Conservation (phyloP, 2,888 invertebrate species). For the Pharmacophagus antenor region DNA sequence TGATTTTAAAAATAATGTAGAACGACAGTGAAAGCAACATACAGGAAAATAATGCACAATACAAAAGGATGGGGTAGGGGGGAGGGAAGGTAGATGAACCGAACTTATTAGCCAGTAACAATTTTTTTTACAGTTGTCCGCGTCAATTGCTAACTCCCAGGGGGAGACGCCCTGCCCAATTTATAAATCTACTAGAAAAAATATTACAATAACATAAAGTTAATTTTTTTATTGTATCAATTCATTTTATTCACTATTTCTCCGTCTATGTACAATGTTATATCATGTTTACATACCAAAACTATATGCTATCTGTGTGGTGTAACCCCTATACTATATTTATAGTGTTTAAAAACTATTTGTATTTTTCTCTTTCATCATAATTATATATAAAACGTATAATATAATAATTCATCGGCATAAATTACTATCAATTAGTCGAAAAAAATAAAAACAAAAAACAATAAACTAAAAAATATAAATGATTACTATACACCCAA, state of each 20-base stretch:
- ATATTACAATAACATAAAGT: conserved; percentile 74
- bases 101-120: conserved; percentile 64
- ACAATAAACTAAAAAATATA: conserved; percentile 51
- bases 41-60: conserved; percentile 76
- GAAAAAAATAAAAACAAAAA: conserved; percentile 64
- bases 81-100: conserved; percentile 41
- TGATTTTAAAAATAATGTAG: conserved; percentile 78
- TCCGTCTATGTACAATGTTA: conserved; percentile 76
- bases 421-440: conserved; percentile 78
- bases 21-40: conserved; percentile 80
- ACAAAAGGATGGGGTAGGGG: conserved; percentile 47
- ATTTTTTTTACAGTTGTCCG: conserved; percentile 53
- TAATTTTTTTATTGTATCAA: conserved; percentile 74
- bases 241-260: conserved; percentile 71
- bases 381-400: conserved; percentile 67
- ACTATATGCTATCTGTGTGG: conserved; percentile 75
- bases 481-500: conserved; percentile 77
- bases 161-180: conserved; percentile 34
- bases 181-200: conserved; percentile 64
- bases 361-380: conserved; percentile 70
- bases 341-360: conserved; percentile 77
- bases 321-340: conserved; percentile 77
- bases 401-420: conserved; percentile 73
- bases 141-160: conserved; percentile 48
- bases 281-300: conserved; percentile 77